These are phyloP conservation scores for Coleophora deauratella DNA, from an alignment of 2,888 invertebrate genomes.

Conservation along the genomic window DNA sequence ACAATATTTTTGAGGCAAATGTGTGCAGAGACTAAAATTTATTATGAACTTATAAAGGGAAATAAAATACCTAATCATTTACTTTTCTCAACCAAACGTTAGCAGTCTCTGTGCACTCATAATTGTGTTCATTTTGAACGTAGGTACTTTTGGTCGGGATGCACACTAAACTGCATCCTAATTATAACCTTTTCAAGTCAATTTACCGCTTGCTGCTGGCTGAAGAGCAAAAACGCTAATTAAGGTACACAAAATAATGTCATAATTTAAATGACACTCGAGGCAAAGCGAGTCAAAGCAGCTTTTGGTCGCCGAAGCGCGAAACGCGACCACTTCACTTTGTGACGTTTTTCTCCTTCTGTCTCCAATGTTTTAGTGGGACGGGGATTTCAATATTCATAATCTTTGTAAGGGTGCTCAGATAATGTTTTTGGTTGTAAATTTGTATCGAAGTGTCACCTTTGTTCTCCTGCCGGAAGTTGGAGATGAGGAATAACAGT, in stretches of 20 bases:
- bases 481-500: too few species aligned
- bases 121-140: too few species aligned
- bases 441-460: too few species aligned
- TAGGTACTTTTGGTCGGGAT: too few species aligned
- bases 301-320: constrained; percentile 45
- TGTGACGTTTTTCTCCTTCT: constrained; percentile 18
- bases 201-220: constrained; percentile 51
- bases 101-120: background rate
- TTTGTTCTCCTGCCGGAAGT: too few species aligned
- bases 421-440: too few species aligned
- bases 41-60: too few species aligned
- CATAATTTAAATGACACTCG: constrained; percentile 71
- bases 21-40: too few species aligned
- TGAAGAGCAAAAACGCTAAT: constrained; percentile 59
- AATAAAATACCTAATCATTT: too few species aligned
- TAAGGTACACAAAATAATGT: constrained; percentile 61
- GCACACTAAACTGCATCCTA: constrained; percentile 50
- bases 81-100: too few species aligned
- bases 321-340: constrained; percentile 49
- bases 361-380: background rate
- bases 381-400: too few species aligned
- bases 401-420: background rate
- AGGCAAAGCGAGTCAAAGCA: constrained; percentile 49
- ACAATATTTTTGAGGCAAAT: too few species aligned
- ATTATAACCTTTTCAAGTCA: constrained; percentile 52